Percentiles rank a stretch among this genome's conserved stretches.
Evolutionary conservation across 2,888 invertebrate genomes (phyloP).

Genomic region (Ennomos quercinarius): DNA sequence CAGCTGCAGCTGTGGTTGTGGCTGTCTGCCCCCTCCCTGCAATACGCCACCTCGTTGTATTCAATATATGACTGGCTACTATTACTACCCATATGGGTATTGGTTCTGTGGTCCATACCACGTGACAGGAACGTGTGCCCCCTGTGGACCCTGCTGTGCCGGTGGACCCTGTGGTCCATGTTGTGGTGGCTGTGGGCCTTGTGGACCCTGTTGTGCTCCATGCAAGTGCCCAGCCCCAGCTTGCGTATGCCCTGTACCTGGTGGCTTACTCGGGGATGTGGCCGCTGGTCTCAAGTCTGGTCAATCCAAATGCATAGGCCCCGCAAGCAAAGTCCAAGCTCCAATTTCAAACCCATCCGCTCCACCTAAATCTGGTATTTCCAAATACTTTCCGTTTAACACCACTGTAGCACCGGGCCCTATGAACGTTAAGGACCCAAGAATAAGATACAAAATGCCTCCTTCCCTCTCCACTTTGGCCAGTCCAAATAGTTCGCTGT

Average conservation of each 20-base stretch:
- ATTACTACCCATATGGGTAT: slow-evolving; percentile 73
- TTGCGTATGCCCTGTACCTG: slow-evolving; percentile 15
- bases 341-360: slow-evolving; percentile 22
- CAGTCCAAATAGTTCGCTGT: slow-evolving; percentile 44
- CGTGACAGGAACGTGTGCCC: slow-evolving; percentile 58
- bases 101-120: slow-evolving; percentile 78
- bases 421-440: slow-evolving; percentile 21
- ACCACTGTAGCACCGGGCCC: slow-evolving; percentile 22
- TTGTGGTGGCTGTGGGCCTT: slow-evolving; percentile 24
- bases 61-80: slow-evolving; percentile 74
- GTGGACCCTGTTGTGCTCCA: slow-evolving; percentile 26
- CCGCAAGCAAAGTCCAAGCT: slow-evolving; percentile 34
- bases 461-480: slow-evolving; percentile 32
- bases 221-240: slow-evolving; percentile 14
- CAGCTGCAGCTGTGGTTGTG: slow-evolving; percentile 52
- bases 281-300: neutral
- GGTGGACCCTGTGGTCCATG: slow-evolving; percentile 44
- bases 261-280: slow-evolving; percentile 17
- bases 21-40: slow-evolving; percentile 67
- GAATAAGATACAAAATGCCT: slow-evolving; percentile 12
- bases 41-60: slow-evolving; percentile 65
- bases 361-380: slow-evolving; percentile 38
- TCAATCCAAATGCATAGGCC: slow-evolving; percentile 20
- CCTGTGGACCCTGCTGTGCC: slow-evolving; percentile 44
- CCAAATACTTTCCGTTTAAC: slow-evolving; percentile 56